Percentiles rank a stretch among this genome's conserved stretches.
Evolutionary conservation across 2,113 vertebrate genomes (phyloP).

Genomic region (Glaucidium brasilianum): DNA sequence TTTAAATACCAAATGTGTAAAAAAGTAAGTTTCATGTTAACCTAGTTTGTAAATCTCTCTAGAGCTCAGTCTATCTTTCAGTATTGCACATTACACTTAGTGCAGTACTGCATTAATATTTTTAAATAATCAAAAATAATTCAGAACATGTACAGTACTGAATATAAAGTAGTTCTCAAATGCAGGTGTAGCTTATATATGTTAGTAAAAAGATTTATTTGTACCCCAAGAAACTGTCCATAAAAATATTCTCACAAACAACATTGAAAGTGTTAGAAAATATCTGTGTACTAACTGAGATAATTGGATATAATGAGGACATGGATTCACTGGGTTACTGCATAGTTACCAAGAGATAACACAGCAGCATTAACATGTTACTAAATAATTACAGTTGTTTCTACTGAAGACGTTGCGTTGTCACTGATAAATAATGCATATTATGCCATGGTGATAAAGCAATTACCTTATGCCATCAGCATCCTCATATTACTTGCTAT

Average conservation of each 20-base stretch:
- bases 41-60: not conserved
- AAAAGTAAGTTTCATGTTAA: not conserved
- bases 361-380: not conserved
- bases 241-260: not conserved
- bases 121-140: not conserved
- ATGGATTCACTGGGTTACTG: not conserved
- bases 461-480: not conserved
- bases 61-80: not conserved
- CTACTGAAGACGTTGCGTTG: not conserved
- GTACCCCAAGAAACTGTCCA: accelerated
- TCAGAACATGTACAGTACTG: not conserved
- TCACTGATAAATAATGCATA: not conserved
- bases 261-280: not conserved
- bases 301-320: not conserved
- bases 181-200: not conserved
- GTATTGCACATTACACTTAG: not conserved
- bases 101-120: not conserved
- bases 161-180: not conserved
- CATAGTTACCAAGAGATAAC: not conserved
- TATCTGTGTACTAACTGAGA: too few species aligned
- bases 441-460: not conserved
- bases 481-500: not conserved
- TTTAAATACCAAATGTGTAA: not conserved
- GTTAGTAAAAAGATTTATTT: not conserved
- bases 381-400: not conserved